Conservation (phyloP, 2,113 vertebrate species). For the human (Homo sapiens) region DNA sequence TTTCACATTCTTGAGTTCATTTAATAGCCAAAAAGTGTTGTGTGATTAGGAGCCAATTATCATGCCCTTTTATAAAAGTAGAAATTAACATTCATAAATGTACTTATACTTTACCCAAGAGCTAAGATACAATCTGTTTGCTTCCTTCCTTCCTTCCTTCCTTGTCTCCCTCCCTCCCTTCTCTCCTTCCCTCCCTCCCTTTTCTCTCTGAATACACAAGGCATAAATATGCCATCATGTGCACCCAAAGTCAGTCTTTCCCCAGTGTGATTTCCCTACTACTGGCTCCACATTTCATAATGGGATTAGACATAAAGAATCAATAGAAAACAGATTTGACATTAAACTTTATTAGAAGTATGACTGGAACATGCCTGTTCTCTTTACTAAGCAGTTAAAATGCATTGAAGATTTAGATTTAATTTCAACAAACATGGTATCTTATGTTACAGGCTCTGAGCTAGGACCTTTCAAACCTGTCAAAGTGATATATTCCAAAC, state of each 20-base stretch:
- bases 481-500: not conserved
- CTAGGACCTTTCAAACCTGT: not conserved
- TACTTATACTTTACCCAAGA: not conserved
- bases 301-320: not conserved
- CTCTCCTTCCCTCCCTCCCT: not conserved
- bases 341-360: not conserved
- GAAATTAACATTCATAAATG: not conserved
- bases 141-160: not conserved
- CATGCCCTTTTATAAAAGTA: constrained; percentile 15
- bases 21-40: not conserved
- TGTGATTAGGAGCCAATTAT: not conserved
- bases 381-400: constrained; percentile 39
- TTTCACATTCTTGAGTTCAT: not conserved
- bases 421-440: not conserved
- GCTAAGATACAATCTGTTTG: not conserved
- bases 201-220: not conserved
- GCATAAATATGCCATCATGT: not conserved
- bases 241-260: not conserved
- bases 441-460: not conserved
- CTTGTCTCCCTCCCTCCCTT: too few species aligned
- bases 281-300: not conserved
- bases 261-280: not conserved
- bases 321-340: constrained; percentile 20
- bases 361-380: constrained; percentile 4
- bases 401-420: constrained; percentile 8